Evolutionary conservation across 30 jellyfish, hydroid and myxozoan species (phyloP).

Genomic region (Cassiopea andromeda): DNA sequence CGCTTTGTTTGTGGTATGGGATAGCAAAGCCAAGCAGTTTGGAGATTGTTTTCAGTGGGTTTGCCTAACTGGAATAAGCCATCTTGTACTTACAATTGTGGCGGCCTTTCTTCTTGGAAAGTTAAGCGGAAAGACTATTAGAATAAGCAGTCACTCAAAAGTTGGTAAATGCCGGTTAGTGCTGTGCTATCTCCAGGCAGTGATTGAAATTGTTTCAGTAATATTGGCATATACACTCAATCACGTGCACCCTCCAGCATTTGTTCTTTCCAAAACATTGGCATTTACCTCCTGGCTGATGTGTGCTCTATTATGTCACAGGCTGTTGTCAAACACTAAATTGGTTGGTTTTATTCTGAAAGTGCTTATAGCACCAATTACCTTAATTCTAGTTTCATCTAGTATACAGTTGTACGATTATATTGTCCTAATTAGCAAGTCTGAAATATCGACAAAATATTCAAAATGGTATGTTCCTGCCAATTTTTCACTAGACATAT

Average conservation of each 20-base stretch:
- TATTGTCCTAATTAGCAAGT: not conserved
- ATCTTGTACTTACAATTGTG: constrained; percentile 48
- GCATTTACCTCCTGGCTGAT: constrained; percentile 80
- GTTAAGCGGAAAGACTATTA: not conserved
- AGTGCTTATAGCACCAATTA: constrained; percentile 3
- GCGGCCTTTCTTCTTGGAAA: constrained; percentile 62
- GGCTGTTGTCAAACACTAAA: not conserved
- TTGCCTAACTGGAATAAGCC: constrained; percentile 69
- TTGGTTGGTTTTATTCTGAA: not conserved
- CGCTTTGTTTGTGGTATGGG: constrained; percentile 53
- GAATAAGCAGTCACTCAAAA: constrained; percentile 24
- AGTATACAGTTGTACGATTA: constrained; percentile 49
- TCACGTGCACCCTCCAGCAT: constrained; percentile 81
- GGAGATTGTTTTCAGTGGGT: constrained; percentile 91
- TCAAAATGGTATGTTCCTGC: constrained; percentile 29
- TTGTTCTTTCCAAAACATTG: constrained; percentile 69
- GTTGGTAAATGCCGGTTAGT: constrained; percentile 21
- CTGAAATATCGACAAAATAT: not conserved
- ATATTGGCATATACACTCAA: constrained; percentile 49
- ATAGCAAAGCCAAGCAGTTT: constrained; percentile 41
- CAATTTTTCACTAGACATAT: constrained; percentile 13
- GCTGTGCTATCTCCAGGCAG: constrained; percentile 37
- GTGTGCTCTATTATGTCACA: constrained; percentile 66
- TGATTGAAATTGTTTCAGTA: constrained; percentile 47
- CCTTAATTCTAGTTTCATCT: constrained; percentile 58